phyloP scores from a whole-genome alignment of 2,797 vertebrate species.

The Acanthiza pusilla region DNA sequence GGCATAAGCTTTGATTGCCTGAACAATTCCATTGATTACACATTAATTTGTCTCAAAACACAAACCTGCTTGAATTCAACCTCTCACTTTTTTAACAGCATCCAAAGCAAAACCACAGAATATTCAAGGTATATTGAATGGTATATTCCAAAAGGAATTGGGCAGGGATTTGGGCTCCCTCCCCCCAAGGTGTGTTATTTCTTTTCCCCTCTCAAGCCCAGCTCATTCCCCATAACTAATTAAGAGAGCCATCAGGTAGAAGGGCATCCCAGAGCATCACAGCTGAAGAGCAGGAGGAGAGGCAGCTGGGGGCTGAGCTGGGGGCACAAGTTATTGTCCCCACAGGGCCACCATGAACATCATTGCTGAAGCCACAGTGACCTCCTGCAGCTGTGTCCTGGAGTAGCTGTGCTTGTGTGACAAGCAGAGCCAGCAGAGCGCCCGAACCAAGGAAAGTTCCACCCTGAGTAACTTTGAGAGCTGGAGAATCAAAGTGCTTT shows the following conservation, averaged over 20 bases:
- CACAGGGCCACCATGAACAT: neutral
- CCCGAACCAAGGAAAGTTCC: neutral
- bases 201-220: neutral
- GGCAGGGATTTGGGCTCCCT: too few relatives aligned
- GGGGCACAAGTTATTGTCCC: neutral
- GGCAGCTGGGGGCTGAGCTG: neutral
- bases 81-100: neutral
- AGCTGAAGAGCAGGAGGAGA: neutral
- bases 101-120: neutral
- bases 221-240: neutral
- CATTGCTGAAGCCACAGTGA: neutral
- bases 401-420: neutral
- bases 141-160: neutral
- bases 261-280: neutral
- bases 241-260: neutral
- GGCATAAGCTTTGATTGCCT: neutral
- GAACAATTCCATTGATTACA: neutral
- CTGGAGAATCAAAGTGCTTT: neutral
- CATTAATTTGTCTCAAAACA: neutral
- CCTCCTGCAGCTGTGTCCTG: neutral
- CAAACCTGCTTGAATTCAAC: neutral
- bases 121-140: too few relatives aligned
- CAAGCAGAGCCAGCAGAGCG: neutral
- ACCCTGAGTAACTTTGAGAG: neutral
- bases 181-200: neutral